Base-by-base conservation (phyloP, 2,888 invertebrate genomes). In the Drosophila mulleri region DNA sequence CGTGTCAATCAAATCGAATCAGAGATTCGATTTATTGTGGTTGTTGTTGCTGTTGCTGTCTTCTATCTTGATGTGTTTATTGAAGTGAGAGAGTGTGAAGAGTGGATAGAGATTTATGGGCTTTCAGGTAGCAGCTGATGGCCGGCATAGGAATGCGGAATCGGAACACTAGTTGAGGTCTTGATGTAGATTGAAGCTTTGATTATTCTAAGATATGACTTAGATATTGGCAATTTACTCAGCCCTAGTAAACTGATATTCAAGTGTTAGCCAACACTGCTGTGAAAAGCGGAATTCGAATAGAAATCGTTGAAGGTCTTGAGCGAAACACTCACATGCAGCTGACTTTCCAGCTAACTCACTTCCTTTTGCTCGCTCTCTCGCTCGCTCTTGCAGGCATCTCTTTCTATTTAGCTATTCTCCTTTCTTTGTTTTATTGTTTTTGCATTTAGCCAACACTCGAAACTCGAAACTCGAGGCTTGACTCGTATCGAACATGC, bases 341-440 rank as follows among this genome's bases (percentile, higher is more conserved):
- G 48, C 52, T 57, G 45, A 47, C 56, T 50, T 72, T 78, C 65
- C 52, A 59, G 68, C 68, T 12, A 67, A 75, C 57, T 77, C 72
- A 79, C 37, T 77, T 79, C 75, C 80, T 67, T 71, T 75, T n/a
- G 44, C 29, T 52, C 14, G 18, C 23, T 39, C 37, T 39, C 39
- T 53, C 11, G 20, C 39, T 39, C 23, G 7, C 39, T n/a, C 53
- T 11, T 1, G 9, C 4, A 26, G 26, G 1, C 20, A 20, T 32
- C 52, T 37, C 35, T 37, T 16, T 37, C 37, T 16, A 9, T 29
- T 29, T 8, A 5, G 12, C 32, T 12, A 29, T 3, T 29, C 26
- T 8, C 18, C n/a, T 42, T 12, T 41, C 39, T 60, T 35, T 37
- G 9, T 59, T 26, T 26, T 58, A 3, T 14, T 58, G 2, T 45